These are phyloP conservation scores for Ochropleura leucogaster DNA, from an alignment of 2,888 invertebrate genomes.

Conservation along the genomic window DNA sequence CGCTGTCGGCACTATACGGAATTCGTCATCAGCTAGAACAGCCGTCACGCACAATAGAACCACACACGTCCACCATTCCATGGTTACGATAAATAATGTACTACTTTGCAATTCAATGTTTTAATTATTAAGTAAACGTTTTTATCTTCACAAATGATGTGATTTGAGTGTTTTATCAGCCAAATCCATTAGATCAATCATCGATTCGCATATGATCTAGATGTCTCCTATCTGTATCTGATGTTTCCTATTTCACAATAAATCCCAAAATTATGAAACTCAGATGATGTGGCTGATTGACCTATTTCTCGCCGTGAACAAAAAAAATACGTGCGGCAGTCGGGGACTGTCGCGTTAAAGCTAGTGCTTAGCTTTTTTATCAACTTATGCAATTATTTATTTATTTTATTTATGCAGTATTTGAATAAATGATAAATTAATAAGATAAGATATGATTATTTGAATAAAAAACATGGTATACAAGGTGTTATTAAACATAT, in stretches of 20 bases:
- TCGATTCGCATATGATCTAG: background rate
- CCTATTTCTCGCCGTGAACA: too few species aligned
- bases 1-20: slow-evolving; percentile 61
- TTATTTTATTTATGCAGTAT: too few species aligned
- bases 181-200: background rate
- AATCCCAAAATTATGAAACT: too few species aligned
- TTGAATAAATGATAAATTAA: too few species aligned
- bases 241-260: background rate
- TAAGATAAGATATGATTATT: too few species aligned
- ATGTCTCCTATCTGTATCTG: background rate
- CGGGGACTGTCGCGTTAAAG: too few species aligned
- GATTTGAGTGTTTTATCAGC: background rate
- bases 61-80: slow-evolving; percentile 30
- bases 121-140: background rate
- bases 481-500: too few species aligned
- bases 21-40: slow-evolving; percentile 38
- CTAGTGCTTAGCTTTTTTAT: too few species aligned
- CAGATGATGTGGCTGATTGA: too few species aligned
- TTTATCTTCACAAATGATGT: background rate
- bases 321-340: too few species aligned
- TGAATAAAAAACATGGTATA: too few species aligned
- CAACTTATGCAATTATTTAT: too few species aligned
- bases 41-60: slow-evolving; percentile 12
- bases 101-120: background rate
- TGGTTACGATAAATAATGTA: background rate